A percentile compares a stretch with the other conserved stretches of the same genome.
These are phyloP conservation scores for Yponomeuta malinellus DNA, from an alignment of 2,888 invertebrate genomes.

Conservation along the genomic window DNA sequence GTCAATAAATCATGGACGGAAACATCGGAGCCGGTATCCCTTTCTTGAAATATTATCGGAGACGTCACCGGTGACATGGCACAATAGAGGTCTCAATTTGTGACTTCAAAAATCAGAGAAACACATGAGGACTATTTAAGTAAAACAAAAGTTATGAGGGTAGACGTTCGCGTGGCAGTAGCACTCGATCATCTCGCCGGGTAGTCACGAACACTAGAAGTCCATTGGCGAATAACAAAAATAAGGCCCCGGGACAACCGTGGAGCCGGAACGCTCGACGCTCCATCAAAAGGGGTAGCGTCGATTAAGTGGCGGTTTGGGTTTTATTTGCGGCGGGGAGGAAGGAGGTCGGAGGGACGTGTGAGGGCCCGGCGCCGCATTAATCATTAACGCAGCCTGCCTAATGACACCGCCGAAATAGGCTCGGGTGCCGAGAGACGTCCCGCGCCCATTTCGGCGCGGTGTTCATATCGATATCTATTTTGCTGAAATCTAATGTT, in stretches of 20 bases:
- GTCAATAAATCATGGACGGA: conserved; percentile 13
- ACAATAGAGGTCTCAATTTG: conserved; percentile 2
- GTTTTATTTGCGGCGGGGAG: conserved; percentile 58
- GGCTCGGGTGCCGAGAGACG: conserved; percentile 52
- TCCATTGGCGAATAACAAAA: conserved; percentile 50
- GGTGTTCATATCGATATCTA: conserved; percentile 33
- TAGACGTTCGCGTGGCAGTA: conserved; percentile 6
- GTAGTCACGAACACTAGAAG: conserved; percentile 39
- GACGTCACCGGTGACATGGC: not conserved
- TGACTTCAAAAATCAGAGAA: not conserved
- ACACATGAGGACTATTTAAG: not conserved
- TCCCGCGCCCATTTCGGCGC: conserved; percentile 22
- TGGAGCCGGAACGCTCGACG: conserved; percentile 28
- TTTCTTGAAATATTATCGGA: conserved; percentile 5
- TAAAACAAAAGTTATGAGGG: not conserved
- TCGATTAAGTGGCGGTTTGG: conserved; percentile 68
- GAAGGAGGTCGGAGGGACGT: conserved; percentile 36
- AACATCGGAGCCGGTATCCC: not conserved
- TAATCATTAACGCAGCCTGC: conserved; percentile 74
- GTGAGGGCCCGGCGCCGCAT: conserved; percentile 65
- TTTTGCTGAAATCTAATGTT: no score
- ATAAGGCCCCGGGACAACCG: conserved; percentile 32
- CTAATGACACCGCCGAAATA: conserved; percentile 74
- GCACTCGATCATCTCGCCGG: conserved; percentile 20
- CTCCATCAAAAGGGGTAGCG: conserved; percentile 69